phyloP scores from a whole-genome alignment of 2,888 invertebrate species.

The Homarus gammarus region DNA sequence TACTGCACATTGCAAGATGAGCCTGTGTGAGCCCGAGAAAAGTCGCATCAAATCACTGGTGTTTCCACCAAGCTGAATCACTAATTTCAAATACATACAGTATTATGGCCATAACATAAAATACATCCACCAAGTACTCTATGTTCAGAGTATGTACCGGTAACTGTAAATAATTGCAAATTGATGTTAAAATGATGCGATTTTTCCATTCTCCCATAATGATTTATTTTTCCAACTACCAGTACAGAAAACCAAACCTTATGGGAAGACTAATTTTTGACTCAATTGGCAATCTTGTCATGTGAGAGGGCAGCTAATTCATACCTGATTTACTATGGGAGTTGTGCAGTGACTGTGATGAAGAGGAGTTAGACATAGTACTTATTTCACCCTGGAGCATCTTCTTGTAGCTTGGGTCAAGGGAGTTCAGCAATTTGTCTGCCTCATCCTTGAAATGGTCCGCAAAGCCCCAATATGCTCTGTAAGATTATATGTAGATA shows the following conservation, averaged over 20 bases:
- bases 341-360: slow-evolving; percentile 76
- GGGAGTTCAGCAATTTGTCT: slow-evolving; percentile 88
- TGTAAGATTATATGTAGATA: slow-evolving; percentile 79
- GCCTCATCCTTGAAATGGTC: slow-evolving; percentile 95
- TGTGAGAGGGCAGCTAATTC: neutral
- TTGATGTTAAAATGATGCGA: neutral
- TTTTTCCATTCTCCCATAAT: neutral
- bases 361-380: slow-evolving; percentile 78
- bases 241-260: neutral
- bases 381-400: slow-evolving; percentile 79
- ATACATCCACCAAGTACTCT: neutral
- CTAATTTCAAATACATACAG: neutral
- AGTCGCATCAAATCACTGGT: neutral
- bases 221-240: neutral
- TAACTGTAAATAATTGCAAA: neutral
- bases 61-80: neutral
- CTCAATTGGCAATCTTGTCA: neutral
- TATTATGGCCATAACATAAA: neutral
- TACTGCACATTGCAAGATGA: neutral
- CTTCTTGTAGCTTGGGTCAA: slow-evolving; percentile 89
- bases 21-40: neutral
- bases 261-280: neutral
- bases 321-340: slow-evolving; percentile 72
- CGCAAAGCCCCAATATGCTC: slow-evolving; percentile 94
- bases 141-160: neutral